These are phyloP conservation scores for Mesitornis unicolor DNA, from an alignment of 2,113 vertebrate genomes.

Conservation along the genomic window DNA sequence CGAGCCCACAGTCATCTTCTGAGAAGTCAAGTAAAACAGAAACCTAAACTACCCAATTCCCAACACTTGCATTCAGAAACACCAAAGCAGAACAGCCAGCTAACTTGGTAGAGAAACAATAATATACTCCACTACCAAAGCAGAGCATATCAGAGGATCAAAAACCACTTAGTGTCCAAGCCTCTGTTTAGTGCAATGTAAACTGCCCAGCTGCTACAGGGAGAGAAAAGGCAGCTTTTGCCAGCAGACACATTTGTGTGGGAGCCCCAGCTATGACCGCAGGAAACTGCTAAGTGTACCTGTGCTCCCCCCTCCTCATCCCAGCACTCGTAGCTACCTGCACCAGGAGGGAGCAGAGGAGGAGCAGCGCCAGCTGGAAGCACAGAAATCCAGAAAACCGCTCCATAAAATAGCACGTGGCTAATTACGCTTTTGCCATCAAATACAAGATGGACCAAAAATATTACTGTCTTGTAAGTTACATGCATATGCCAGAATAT, in stretches of 20 bases:
- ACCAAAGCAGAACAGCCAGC: not conserved
- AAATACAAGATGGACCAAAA: conserved; percentile 55
- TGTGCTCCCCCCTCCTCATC: not conserved
- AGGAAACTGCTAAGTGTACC: not conserved
- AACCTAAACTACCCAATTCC: not conserved
- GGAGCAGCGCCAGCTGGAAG: not conserved
- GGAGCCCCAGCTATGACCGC: not conserved
- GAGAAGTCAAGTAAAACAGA: not conserved
- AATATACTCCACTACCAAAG: not conserved
- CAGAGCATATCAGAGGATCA: conserved; percentile 8
- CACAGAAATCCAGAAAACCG: not conserved
- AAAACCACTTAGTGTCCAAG: not conserved
- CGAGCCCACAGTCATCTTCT: not conserved
- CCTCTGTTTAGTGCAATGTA: not conserved
- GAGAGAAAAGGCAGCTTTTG: not conserved
- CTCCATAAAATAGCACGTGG: not conserved
- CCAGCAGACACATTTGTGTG: not conserved
- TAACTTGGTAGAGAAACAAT: not conserved
- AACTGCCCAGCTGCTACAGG: not conserved
- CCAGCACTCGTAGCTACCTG: not conserved
- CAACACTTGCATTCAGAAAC: not conserved
- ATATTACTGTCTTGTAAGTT: conserved; percentile 35
- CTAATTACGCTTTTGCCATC: conserved; percentile 40
- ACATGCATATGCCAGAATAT: conserved; percentile 46
- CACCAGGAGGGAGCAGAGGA: not conserved